phyloP scores from a whole-genome alignment of 1,140 invertebrate species.

The Maniola jurtina region DNA sequence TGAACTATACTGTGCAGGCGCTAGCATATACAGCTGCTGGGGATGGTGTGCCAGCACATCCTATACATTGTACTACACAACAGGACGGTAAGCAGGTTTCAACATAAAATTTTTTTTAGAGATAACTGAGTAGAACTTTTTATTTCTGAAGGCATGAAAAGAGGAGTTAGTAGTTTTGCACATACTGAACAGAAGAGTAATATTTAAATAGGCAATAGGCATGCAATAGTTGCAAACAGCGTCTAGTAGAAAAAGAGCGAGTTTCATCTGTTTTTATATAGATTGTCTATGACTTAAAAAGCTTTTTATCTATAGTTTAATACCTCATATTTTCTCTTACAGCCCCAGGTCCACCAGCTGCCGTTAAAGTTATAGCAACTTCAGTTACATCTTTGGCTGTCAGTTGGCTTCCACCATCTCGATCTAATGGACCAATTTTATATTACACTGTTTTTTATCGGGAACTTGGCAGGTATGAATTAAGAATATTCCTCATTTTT shows the following conservation, averaged over 20 bases:
- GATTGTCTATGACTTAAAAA: too few relatives aligned
- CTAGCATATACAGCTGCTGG: slow-evolving; percentile 91
- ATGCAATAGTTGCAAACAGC: too few relatives aligned
- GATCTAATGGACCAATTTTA: slow-evolving; percentile 88
- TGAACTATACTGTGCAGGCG: slow-evolving; percentile 92
- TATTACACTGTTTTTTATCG: slow-evolving; percentile 91
- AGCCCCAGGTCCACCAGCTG: slow-evolving; percentile 90
- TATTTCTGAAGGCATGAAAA: too few relatives aligned
- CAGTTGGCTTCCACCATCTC: slow-evolving; percentile 89
- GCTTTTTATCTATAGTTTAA: neutral
- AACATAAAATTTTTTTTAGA: neutral
- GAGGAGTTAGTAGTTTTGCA: too few relatives aligned
- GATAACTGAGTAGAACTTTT: too few relatives aligned
- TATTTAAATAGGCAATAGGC: too few relatives aligned
- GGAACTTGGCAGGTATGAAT: slow-evolving; percentile 79
- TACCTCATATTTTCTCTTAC: slow-evolving; percentile 14
- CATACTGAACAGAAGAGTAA: too few relatives aligned
- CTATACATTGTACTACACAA: slow-evolving; percentile 89
- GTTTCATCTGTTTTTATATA: too few relatives aligned
- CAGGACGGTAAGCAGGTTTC: slow-evolving; percentile 82
- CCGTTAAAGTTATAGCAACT: slow-evolving; percentile 89
- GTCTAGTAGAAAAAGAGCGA: too few relatives aligned
- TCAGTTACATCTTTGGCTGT: slow-evolving; percentile 89
- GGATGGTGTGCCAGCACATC: slow-evolving; percentile 87
- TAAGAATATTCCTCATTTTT: neutral